Evolutionary conservation across 92 coral and sea anemone species (phyloP).

Genomic region (Scolanthus callimorphus): DNA sequence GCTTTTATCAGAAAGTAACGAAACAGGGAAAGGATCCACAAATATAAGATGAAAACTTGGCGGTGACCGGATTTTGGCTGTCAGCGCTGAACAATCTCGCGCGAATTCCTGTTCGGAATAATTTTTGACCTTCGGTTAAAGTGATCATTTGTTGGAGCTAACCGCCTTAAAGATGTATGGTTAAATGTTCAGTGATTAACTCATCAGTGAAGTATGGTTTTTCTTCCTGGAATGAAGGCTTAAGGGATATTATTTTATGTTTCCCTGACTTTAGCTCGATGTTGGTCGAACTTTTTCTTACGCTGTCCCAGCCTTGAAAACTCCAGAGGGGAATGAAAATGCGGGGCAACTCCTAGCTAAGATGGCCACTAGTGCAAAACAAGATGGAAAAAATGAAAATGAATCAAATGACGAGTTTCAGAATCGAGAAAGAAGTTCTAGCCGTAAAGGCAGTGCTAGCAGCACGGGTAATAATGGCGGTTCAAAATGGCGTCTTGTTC

Average conservation of each 20-base stretch:
- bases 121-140: neutral
- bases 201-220: too few relatives aligned
- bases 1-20: too few relatives aligned
- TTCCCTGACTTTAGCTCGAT: too few relatives aligned
- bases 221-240: too few relatives aligned
- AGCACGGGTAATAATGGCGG: constrained; percentile 29
- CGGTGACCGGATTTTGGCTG: too few relatives aligned
- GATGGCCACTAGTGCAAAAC: constrained; percentile 44
- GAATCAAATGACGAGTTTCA: constrained; percentile 20
- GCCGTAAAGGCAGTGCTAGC: constrained; percentile 26
- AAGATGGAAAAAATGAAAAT: constrained; percentile 38
- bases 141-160: neutral
- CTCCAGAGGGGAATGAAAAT: too few relatives aligned
- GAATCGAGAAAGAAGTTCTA: constrained; percentile 16
- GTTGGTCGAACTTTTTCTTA: too few relatives aligned
- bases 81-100: neutral
- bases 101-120: neutral
- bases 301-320: too few relatives aligned
- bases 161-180: neutral
- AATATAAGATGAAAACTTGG: too few relatives aligned
- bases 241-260: too few relatives aligned
- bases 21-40: too few relatives aligned
- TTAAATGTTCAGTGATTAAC: neutral
- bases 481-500: constrained; percentile 74
- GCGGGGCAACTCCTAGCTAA: neutral